Percentiles rank a stretch among this genome's conserved stretches.
Evolutionary conservation across 2,113 vertebrate species (phyloP).

Genomic region (Halichoerus grypus): DNA sequence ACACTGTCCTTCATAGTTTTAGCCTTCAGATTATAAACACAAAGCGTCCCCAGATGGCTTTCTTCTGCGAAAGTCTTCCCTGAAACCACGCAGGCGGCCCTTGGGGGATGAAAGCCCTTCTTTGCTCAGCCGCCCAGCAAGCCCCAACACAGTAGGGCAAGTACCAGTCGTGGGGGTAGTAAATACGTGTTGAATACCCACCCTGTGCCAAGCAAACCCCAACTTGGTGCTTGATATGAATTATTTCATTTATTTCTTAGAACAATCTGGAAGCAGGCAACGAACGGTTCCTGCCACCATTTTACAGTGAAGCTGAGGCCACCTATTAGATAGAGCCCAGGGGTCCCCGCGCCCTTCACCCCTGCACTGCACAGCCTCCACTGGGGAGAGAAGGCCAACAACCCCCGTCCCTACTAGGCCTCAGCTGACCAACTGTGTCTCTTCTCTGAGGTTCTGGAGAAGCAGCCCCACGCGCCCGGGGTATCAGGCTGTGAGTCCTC

Average conservation of each 20-base stretch:
- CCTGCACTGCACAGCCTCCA: background rate
- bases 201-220: background rate
- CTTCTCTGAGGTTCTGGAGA: background rate
- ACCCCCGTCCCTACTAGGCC: background rate
- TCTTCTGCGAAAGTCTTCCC: background rate
- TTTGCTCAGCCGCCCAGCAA: background rate
- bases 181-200: too few relatives aligned
- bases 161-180: background rate
- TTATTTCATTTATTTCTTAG: background rate
- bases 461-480: accelerated
- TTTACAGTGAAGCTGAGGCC: background rate
- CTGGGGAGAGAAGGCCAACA: accelerated
- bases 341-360: background rate
- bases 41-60: background rate
- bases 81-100: background rate
- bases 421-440: background rate
- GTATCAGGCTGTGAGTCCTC: background rate
- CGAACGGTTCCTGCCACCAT: background rate
- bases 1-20: background rate
- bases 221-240: background rate
- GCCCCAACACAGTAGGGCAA: background rate
- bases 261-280: background rate
- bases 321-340: background rate
- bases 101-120: background rate
- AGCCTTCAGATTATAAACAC: background rate